Evolutionary conservation across 2,888 invertebrate genomes (phyloP).

Genomic region (Drosophila algonquin): DNA sequence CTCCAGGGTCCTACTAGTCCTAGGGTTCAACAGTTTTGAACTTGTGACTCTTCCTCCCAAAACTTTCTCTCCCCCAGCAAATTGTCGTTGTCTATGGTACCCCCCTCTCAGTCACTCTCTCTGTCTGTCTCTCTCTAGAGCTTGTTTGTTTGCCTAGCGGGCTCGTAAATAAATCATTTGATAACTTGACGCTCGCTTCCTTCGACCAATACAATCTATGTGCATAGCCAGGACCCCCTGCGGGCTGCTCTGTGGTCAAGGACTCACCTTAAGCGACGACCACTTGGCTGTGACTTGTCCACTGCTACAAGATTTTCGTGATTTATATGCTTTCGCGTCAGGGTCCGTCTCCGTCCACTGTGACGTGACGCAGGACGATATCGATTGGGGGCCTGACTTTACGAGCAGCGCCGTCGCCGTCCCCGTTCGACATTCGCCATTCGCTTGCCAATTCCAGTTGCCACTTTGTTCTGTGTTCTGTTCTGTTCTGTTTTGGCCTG

Average conservation of each 20-base stretch:
- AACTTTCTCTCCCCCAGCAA: constrained; percentile 45
- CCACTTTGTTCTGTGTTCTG: constrained; percentile 57
- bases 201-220: constrained; percentile 35
- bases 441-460: constrained; percentile 43
- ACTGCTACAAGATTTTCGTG: constrained; percentile 72
- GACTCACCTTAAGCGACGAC: constrained; percentile 62
- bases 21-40: constrained; percentile 70
- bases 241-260: constrained; percentile 60
- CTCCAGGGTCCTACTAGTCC: constrained; percentile 42
- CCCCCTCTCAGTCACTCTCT: constrained; percentile 7
- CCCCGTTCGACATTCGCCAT: constrained; percentile 9
- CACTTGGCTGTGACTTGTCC: constrained; percentile 56
- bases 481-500: constrained; percentile 48
- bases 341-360: constrained; percentile 41
- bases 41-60: constrained; percentile 35
- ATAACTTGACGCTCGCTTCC: constrained; percentile 75
- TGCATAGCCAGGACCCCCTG: constrained; percentile 24
- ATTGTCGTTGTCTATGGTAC: constrained; percentile 49
- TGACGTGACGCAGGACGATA: constrained; percentile 66
- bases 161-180: constrained; percentile 78
- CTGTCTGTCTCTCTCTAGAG: constrained; percentile 28
- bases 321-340: constrained; percentile 70
- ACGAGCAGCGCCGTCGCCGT: constrained; percentile 24
- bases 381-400: constrained; percentile 60
- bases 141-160: constrained; percentile 74